Evolutionary conservation across 2,113 vertebrate species (phyloP).

Genomic region (Macquaria australasica): DNA sequence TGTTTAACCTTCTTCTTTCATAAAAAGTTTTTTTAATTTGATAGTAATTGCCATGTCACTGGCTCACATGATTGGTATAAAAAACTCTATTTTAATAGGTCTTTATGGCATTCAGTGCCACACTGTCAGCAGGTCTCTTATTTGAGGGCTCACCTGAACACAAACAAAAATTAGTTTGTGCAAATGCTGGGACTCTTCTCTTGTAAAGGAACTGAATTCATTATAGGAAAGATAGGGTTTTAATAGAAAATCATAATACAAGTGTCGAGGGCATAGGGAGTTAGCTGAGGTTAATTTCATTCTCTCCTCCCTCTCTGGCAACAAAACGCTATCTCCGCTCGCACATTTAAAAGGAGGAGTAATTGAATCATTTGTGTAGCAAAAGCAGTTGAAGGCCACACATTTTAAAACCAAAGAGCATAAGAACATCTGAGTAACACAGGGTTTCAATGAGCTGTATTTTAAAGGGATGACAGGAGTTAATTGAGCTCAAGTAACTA

Average conservation of each 20-base stretch:
- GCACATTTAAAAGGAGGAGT: slow-evolving; percentile 77
- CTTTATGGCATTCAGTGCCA: slow-evolving; percentile 15
- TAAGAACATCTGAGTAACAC: slow-evolving; percentile 37
- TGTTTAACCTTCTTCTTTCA: neutral
- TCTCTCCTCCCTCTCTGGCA: slow-evolving; percentile 67
- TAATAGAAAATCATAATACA: slow-evolving; percentile 78
- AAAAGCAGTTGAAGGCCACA: slow-evolving; percentile 73
- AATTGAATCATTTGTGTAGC: slow-evolving; percentile 80
- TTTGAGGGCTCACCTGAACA: slow-evolving; percentile 62
- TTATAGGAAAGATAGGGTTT: slow-evolving; percentile 68
- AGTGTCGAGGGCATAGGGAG: slow-evolving; percentile 64
- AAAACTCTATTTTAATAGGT: slow-evolving; percentile 6
- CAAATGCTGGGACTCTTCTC: slow-evolving; percentile 30
- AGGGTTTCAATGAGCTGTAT: slow-evolving; percentile 25
- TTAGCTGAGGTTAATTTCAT: slow-evolving; percentile 77
- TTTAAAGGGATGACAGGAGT: slow-evolving; percentile 15
- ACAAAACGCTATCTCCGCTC: slow-evolving; percentile 69
- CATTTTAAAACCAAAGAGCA: slow-evolving; percentile 55
- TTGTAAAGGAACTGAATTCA: slow-evolving; percentile 55
- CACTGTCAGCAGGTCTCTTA: slow-evolving; percentile 28
- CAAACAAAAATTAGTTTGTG: slow-evolving; percentile 65
- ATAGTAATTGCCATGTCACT: slow-evolving; percentile 21
- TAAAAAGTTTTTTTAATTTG: neutral
- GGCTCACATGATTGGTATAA: slow-evolving; percentile 21
- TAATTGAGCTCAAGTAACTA: slow-evolving; percentile 33